Percentiles rank a stretch among this genome's conserved stretches.
Conservation (phyloP, 2,888 invertebrate species). For the Cheilosia vernalis region DNA sequence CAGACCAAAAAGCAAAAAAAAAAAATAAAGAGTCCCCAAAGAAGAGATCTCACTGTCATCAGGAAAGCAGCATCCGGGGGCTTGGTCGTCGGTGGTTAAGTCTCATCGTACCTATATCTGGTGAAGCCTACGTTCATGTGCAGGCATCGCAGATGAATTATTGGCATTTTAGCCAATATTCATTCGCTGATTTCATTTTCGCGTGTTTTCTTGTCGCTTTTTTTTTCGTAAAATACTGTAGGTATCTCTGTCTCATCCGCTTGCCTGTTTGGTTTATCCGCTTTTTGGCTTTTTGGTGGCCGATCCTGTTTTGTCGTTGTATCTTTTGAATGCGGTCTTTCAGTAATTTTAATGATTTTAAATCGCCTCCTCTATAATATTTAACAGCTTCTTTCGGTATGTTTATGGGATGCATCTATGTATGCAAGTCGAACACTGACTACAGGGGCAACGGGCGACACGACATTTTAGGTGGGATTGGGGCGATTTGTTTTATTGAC, state of each 20-base stretch:
- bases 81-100: conserved; percentile 44
- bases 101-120: conserved; percentile 76
- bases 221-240: conserved; percentile 30
- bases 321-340: conserved; percentile 77
- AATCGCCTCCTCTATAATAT: conserved; percentile 81
- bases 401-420: conserved; percentile 49
- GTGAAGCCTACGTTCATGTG: conserved; percentile 81
- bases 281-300: conserved; percentile 75
- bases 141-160: conserved; percentile 84
- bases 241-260: conserved; percentile 65
- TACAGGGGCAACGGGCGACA: conserved; percentile 22
- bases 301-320: conserved; percentile 77
- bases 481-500: conserved; percentile 48
- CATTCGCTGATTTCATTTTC: conserved; percentile 76
- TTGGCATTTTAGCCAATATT: conserved; percentile 83
- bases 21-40: conserved; percentile 18
- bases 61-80: conserved; percentile 60
- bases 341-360: conserved; percentile 83
- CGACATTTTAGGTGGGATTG: conserved; percentile 56
- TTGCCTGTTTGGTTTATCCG: conserved; percentile 59
- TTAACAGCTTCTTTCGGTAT: conserved; percentile 69
- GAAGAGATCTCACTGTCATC: conserved; percentile 63
- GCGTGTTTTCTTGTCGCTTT: conserved; percentile 33
- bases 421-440: conserved; percentile 22
- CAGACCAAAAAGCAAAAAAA: conserved; percentile 10